Evolutionary conservation across 92 coral and sea anemone genomes (phyloP).

Genomic region (Paramuricea clavata): DNA sequence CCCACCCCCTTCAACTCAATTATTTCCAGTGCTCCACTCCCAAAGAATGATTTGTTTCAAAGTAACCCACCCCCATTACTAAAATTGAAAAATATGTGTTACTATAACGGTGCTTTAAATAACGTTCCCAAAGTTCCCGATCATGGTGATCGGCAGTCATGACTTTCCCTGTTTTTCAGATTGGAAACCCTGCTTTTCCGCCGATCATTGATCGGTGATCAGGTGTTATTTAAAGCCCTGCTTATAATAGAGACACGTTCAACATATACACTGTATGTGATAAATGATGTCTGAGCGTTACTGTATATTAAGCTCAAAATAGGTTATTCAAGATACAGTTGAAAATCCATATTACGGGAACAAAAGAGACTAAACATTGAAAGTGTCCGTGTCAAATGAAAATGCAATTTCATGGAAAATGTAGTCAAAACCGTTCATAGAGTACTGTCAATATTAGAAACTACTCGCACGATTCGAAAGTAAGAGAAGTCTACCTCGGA

Average conservation of each 20-base stretch:
- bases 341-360: background rate
- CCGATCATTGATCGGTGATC: too few relatives aligned
- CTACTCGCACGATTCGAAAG: background rate
- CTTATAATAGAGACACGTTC: constrained; percentile 3
- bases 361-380: background rate
- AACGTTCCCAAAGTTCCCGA: too few relatives aligned
- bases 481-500: constrained; percentile 2
- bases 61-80: background rate
- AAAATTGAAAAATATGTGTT: constrained; percentile 4
- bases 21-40: background rate
- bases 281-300: background rate
- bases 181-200: too few relatives aligned
- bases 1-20: constrained; percentile 13
- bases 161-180: too few relatives aligned
- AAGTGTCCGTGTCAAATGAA: background rate
- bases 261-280: background rate
- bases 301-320: background rate
- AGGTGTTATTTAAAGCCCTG: too few relatives aligned
- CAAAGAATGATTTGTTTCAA: background rate
- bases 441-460: background rate
- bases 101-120: too few relatives aligned
- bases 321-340: background rate
- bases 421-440: too few relatives aligned
- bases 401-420: too few relatives aligned
- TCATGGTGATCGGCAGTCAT: too few relatives aligned